Conservation (phyloP, 2,797 vertebrate genomes). For the Dermochelys coriacea region DNA sequence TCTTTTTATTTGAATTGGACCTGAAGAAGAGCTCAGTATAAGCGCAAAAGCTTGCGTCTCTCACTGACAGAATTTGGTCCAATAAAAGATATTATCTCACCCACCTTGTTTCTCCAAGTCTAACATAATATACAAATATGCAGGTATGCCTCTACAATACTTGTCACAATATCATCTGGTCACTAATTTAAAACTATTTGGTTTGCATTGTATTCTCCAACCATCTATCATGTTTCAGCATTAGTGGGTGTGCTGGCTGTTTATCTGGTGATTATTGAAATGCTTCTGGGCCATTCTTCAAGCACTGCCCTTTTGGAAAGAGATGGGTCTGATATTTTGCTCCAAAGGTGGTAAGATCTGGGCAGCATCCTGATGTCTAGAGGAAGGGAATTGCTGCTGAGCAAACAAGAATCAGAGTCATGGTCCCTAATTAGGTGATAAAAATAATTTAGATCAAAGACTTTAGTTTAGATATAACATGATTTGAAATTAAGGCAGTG, state of each 20-base stretch:
- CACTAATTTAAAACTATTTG: not conserved
- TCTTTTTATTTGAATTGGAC: not conserved
- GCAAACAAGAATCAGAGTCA: not conserved
- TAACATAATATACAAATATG: not conserved
- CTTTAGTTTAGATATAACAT: not conserved
- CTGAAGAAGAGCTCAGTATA: not conserved
- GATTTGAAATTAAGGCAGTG: not conserved
- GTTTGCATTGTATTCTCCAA: not conserved
- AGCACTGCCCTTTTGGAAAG: fast-evolving
- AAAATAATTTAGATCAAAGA: not conserved
- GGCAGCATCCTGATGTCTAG: not conserved
- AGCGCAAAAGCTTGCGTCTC: not conserved
- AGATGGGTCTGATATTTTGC: fast-evolving
- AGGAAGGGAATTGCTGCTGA: not conserved
- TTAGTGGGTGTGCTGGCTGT: not conserved
- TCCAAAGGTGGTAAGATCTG: not conserved
- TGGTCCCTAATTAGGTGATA: not conserved
- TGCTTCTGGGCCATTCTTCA: not conserved
- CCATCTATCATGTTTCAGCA: not conserved
- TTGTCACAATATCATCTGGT: not conserved
- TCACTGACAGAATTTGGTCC: not conserved
- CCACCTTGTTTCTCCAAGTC: not conserved
- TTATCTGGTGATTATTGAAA: constrained; percentile 5
- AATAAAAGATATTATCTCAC: not conserved
- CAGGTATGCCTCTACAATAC: not conserved